Conservation (phyloP, 2,888 invertebrate species). For the Xestia xanthographa region DNA sequence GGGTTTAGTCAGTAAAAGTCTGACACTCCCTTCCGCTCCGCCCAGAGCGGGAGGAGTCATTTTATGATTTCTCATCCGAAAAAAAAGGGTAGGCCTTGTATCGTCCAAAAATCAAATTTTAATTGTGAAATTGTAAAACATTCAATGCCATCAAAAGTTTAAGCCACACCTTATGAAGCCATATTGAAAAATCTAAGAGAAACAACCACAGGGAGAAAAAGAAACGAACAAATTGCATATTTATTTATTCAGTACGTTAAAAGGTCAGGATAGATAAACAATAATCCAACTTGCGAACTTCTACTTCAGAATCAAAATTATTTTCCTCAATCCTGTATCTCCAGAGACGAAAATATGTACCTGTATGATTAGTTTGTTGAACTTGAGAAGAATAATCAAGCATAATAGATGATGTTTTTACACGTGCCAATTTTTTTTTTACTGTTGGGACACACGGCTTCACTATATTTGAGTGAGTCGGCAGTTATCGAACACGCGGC, state of each 20-base stretch:
- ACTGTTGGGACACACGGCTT: no score
- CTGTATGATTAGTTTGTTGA: not conserved
- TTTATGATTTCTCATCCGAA: no score
- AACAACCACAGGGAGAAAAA: not conserved
- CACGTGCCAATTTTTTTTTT: not conserved
- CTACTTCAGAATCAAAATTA: not conserved
- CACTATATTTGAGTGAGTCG: not conserved
- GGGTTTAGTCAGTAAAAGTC: no score
- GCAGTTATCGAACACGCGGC: not conserved
- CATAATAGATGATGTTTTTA: constrained; percentile 2
- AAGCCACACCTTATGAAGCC: not conserved
- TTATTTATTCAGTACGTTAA: not conserved
- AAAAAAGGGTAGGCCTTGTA: no score
- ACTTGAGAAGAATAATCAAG: not conserved
- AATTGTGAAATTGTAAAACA: not conserved
- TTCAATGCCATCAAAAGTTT: not conserved
- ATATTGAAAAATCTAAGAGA: not conserved
- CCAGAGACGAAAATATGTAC: not conserved
- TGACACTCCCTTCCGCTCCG: no score
- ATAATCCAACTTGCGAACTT: not conserved
- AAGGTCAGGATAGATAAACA: not conserved
- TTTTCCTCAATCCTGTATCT: not conserved
- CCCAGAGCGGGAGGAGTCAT: no score
- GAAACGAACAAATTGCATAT: not conserved
- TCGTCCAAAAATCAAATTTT: not conserved